Base-by-base conservation (phyloP, 2,113 vertebrate species). In the Hiodon tergisus region DNA sequence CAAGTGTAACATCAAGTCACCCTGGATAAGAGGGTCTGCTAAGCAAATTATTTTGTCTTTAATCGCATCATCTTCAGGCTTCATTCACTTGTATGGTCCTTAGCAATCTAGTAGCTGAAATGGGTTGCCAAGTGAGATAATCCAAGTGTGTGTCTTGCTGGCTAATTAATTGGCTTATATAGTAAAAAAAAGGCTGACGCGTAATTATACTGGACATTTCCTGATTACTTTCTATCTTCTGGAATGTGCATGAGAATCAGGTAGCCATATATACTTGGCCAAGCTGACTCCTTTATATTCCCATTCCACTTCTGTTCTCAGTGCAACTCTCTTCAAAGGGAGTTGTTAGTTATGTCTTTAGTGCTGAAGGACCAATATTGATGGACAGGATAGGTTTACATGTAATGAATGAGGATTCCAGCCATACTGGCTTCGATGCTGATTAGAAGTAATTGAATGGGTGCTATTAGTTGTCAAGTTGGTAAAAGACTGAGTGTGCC, bases 201-300 rank as follows among this genome's bases (percentile, higher is more conserved):
- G 81, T 88, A 79, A 90, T 88, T 87, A 87, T 79, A 84, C 76
- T 85, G 77, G 73, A 65, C 71, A 13, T 57, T 78, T 80, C 9
- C 31, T 8, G 3, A 59, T 59, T 8, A 59, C 58, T 59, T 9
- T 59, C 58, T 59, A 14, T 59, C 14, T 3, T 3, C 58, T 11
- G 58, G 58, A 31, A 31, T 31, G 58, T 59, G 4, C 14, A 14
- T 8, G 7, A 14, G 31, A 31, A 31, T 31, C 31, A 31, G 31
- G 31, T 31, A 31, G 31, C 31, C 31, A 31, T 31, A 31, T 31
- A 31, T 31, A 31, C 31, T 31, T 31, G 31, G 31, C 31, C 31
- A 31, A 31, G 31, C 31, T 31, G 31, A 31, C 31, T 31, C 31
- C 31, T 31, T 2, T 31, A 31, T 31, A 31, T 31, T 31, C 0